Base-by-base conservation (phyloP, 2,888 invertebrate genomes). In the Drosophila merina region DNA sequence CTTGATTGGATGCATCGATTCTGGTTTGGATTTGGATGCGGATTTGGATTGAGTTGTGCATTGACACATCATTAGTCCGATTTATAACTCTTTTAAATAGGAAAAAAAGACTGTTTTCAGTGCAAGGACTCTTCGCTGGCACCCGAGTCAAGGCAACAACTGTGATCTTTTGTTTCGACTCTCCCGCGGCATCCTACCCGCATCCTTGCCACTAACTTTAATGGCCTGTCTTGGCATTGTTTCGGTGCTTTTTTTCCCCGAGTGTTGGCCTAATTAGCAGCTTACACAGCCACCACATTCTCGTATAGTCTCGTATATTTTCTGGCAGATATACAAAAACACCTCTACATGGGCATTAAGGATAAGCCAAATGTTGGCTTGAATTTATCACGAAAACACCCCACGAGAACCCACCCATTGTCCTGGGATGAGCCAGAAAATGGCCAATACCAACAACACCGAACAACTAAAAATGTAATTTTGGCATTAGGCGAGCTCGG, bases 401-500 rank as follows among this genome's bases (percentile, higher is more conserved):
- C 58, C 14, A 14, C 14, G 14, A 14, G 14, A 14, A 59, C 57
- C 12, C 38, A 38, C 72, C 6, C 69, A 73, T 70, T 55, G 45
- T 57, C 67, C 67, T 42, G 74, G 66, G 33, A 49, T 20, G 50
- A 30, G 45, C 9, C 14, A 6, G 44, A 38, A 60, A 56, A 51
- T 38, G 60, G 64, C 58, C 56, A 62, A 62, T 20, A 58, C 38
- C 56, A 36, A 36, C 48, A 31, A 14, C 59, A 52, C 4, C 12
- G 25, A 7, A 14, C 38, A 44, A 85, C 86, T 79, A 77, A 85
- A 79, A 87, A 82, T 85, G 87, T 84, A 85, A 84, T 84, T 84
- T 85, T 74, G 87, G 87, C 87, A 81, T 87, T 87, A 87, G 73
- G 64, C 69, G 70, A 76, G 82, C 79, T 78, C 78, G 81, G 72